A percentile compares a stretch with the other conserved stretches of the same genome.
Evolutionary conservation across 2,113 vertebrate genomes (phyloP).

Genomic region (Pipa parva): DNA sequence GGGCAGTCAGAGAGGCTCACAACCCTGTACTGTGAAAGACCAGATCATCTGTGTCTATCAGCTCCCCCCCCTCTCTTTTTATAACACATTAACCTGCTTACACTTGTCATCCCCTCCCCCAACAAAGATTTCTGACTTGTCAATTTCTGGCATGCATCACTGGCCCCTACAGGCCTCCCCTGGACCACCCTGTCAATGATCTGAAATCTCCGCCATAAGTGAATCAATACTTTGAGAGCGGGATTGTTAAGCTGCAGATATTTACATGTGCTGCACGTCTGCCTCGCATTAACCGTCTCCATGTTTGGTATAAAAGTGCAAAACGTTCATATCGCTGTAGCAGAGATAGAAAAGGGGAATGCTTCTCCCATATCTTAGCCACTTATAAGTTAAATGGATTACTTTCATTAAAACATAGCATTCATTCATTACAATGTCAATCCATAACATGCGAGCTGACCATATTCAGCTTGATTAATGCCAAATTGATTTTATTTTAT

Average conservation of each 20-base stretch:
- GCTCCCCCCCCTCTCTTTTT: constrained; percentile 2
- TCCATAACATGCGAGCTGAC: neutral
- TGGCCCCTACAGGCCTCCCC: constrained; percentile 22
- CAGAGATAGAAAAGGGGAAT: neutral
- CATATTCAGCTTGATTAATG: too few species aligned
- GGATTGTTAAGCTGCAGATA: constrained; percentile 17
- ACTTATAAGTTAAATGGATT: neutral
- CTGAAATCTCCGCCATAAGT: constrained; percentile 26
- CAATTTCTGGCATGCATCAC: constrained; percentile 31
- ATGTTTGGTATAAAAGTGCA: neutral
- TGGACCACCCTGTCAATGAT: constrained; percentile 37
- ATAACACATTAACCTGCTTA: constrained; percentile 19
- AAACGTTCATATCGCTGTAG: neutral
- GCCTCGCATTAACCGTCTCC: constrained; percentile 5
- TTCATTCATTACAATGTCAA: neutral
- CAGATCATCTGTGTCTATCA: constrained; percentile 25
- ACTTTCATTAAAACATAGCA: neutral
- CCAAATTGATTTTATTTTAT: neutral
- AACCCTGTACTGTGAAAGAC: constrained; percentile 14
- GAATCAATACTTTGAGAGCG: constrained; percentile 28
- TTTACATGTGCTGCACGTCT: constrained; percentile 12
- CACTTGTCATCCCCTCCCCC: constrained; percentile 19
- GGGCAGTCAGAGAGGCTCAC: constrained; percentile 24
- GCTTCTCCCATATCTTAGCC: neutral
- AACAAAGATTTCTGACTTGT: constrained; percentile 24